A percentile compares a stretch with the other conserved stretches of the same genome.
phyloP scores from a whole-genome alignment of 2,113 vertebrate genomes.

The Petroica traversi region DNA sequence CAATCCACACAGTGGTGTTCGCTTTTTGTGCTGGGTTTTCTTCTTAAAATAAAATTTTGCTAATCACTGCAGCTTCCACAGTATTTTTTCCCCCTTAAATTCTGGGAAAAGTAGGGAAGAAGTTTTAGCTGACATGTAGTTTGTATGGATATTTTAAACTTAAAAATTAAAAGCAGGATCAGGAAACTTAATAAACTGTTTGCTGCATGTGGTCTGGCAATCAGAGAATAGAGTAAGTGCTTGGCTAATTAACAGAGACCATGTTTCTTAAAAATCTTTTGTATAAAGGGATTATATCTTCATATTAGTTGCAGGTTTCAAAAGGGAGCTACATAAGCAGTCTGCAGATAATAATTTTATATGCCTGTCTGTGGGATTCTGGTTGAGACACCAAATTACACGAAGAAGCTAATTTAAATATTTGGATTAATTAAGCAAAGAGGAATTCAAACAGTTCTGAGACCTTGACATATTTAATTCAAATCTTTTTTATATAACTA shows the following conservation, averaged over 20 bases:
- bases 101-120: background rate
- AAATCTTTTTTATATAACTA: conserved; percentile 37
- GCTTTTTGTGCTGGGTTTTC: background rate
- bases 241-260: background rate
- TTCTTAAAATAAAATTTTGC: background rate
- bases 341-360: conserved; percentile 61
- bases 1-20: background rate
- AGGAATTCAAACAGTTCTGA: conserved; percentile 41
- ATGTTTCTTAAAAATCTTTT: background rate
- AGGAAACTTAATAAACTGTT: background rate
- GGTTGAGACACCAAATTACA: conserved; percentile 46
- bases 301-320: conserved; percentile 18
- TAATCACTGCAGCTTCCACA: background rate
- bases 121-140: background rate
- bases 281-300: background rate
- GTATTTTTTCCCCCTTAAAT: background rate
- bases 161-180: background rate
- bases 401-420: conserved; percentile 60
- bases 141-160: background rate
- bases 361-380: conserved; percentile 31
- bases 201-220: background rate
- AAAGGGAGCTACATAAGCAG: conserved; percentile 23
- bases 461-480: conserved; percentile 46
- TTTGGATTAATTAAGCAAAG: conserved; percentile 59
- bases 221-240: background rate